Base-by-base conservation (phyloP, 2,888 invertebrate genomes). In the Polietes domitor region DNA sequence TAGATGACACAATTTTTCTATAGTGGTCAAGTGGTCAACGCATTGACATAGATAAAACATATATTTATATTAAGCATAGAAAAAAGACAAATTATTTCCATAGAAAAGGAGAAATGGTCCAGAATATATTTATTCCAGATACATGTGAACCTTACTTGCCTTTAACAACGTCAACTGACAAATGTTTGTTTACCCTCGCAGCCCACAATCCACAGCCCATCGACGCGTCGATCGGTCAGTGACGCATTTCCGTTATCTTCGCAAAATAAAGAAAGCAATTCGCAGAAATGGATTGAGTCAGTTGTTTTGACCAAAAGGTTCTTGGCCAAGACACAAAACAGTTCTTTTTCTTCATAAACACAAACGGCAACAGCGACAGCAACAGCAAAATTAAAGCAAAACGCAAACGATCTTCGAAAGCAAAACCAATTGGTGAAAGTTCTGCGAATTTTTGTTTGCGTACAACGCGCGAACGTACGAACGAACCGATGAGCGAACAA, bases 341-440 rank as follows among this genome's bases (percentile, higher is more conserved):
- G 63, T 72, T 58, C 58, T 58, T 58, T 47, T 58, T 24, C 58
- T 58, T 53, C 53, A 21, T 21, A 19, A 21, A 12, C 58, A 15
- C 17, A 3, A 50, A n/a, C 50, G 50, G n/a, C 43, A 1, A n/a
- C 71, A 63, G n/a, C 15, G 19, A 28, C 28, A 19, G 12, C 50
- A 21, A 37, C 37, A 21, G 55, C 1, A 21, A 28, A 78, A 76
- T 74, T 73, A 77, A 76, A 81, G 26, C 75, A 82, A 81, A 70
- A 77, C 37, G 74, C 80, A 83, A 72, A 84, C 87, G 87, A 78
- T 76, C 89, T 87, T 87, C 88, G 90, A 89, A 89, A 90, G 90
- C 90, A 90, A 90, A 90, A 90, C 90, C 90, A 90, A 90, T 90
- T 90, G 90, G 90, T 90, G 90, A 90, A 90, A 90, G 90, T 90